Conservation (phyloP, 2,797 vertebrate genomes). For the Synanceia verrucosa region DNA sequence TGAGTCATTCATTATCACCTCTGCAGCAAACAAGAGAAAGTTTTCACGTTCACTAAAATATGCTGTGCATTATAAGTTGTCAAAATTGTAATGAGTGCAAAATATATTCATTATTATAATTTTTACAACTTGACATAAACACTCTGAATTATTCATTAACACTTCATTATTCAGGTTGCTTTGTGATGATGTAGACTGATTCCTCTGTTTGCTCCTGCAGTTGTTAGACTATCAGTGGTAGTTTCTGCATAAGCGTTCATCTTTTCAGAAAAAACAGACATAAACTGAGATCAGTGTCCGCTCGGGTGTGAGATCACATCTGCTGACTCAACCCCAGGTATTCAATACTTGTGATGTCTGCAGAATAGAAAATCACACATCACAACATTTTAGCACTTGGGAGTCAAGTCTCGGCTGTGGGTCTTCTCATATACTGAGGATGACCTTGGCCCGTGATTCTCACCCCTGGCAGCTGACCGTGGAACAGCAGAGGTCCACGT, state of each 20-base stretch:
- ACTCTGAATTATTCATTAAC: background rate
- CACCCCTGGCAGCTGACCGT: conserved; percentile 45
- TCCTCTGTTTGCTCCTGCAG: background rate
- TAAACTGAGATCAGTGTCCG: conserved; percentile 29
- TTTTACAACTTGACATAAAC: background rate
- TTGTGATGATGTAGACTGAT: background rate
- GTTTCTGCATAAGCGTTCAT: background rate
- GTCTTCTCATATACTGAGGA: conserved; percentile 10
- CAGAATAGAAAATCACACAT: conserved; percentile 42
- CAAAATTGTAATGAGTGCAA: too few species aligned
- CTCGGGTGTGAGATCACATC: conserved; percentile 32
- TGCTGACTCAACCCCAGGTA: conserved; percentile 65
- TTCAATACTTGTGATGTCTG: conserved; percentile 52
- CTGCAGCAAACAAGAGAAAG: background rate
- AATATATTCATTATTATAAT: background rate
- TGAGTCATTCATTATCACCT: conserved; percentile 7
- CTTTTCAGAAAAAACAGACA: conserved; percentile 24
- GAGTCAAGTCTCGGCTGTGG: background rate
- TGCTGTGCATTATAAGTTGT: too few species aligned
- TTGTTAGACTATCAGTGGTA: background rate
- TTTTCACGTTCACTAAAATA: too few species aligned
- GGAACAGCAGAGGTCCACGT: conserved; percentile 55
- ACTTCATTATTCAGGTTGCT: background rate
- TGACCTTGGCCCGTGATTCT: conserved; percentile 62
- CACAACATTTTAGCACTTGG: conserved; percentile 20